Evolutionary conservation across 92 coral and sea anemone species (phyloP).

Genomic region (Blastomussa wellsi): DNA sequence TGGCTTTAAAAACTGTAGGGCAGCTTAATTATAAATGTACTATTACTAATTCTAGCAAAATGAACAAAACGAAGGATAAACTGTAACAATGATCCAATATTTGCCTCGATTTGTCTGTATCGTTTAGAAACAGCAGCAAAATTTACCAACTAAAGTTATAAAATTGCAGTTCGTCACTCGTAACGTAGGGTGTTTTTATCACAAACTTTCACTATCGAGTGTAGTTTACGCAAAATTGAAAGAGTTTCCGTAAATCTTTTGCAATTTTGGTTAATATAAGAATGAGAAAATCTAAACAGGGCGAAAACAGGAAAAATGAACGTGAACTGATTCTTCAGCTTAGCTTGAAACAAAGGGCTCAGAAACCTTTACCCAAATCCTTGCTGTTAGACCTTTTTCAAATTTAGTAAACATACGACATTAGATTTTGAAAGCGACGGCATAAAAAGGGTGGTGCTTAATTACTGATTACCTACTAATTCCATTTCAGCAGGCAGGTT

Average conservation of each 20-base stretch:
- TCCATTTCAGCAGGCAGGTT: neutral
- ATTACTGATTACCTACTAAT: neutral
- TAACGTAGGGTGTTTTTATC: neutral
- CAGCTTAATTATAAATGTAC: too few species aligned
- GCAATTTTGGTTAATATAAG: neutral
- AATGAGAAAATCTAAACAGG: neutral
- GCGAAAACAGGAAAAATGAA: neutral
- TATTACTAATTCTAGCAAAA: too few species aligned
- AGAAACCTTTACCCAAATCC: neutral
- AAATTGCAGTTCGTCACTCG: neutral
- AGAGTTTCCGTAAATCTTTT: neutral
- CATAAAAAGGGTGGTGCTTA: neutral
- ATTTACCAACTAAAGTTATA: neutral
- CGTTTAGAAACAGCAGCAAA: neutral
- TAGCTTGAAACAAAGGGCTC: neutral
- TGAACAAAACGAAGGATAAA: too few species aligned
- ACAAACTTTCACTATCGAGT: neutral
- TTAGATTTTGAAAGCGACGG: neutral
- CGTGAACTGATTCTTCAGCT: neutral
- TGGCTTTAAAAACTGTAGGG: neutral
- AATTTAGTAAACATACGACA: neutral
- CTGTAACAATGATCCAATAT: too few species aligned
- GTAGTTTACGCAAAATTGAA: neutral
- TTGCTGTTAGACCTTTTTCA: neutral
- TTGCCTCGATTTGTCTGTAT: too few species aligned